phyloP scores from a whole-genome alignment of 2,888 invertebrate species.

The Xylocampa areola region DNA sequence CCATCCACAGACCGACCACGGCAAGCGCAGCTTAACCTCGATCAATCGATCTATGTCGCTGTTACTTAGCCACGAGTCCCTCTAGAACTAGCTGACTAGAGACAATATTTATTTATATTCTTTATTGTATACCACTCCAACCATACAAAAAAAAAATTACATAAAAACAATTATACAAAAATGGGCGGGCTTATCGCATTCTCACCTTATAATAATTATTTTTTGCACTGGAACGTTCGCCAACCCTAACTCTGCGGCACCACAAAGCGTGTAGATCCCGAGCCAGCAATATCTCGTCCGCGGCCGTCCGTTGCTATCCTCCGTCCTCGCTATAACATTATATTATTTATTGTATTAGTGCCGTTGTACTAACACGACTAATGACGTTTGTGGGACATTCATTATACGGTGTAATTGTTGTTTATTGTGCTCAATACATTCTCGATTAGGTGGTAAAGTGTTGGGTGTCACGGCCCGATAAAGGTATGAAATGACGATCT shows the following conservation, averaged over 20 bases:
- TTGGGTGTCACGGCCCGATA: constrained; percentile 9
- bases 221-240: not conserved
- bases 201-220: too few species aligned
- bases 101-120: too few species aligned
- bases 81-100: too few species aligned
- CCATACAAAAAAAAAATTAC: too few species aligned
- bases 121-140: too few species aligned
- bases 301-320: constrained; percentile 52
- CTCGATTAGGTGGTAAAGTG: constrained; percentile 56
- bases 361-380: constrained; percentile 65
- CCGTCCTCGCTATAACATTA: constrained; percentile 47
- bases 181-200: too few species aligned
- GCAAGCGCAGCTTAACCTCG: too few species aligned
- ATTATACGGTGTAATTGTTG: constrained; percentile 64
- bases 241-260: constrained; percentile 59
- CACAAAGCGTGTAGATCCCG: constrained; percentile 54
- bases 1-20: too few species aligned
- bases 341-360: constrained; percentile 61
- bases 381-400: constrained; percentile 67
- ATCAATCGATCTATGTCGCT: too few species aligned
- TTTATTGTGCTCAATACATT: constrained; percentile 54
- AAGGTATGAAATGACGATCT: constrained; percentile 12
- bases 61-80: too few species aligned
- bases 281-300: constrained; percentile 49
- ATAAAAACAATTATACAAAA: too few species aligned